Evolutionary conservation across 2,888 invertebrate species (phyloP).

Genomic region (Chorisops tibialis): DNA sequence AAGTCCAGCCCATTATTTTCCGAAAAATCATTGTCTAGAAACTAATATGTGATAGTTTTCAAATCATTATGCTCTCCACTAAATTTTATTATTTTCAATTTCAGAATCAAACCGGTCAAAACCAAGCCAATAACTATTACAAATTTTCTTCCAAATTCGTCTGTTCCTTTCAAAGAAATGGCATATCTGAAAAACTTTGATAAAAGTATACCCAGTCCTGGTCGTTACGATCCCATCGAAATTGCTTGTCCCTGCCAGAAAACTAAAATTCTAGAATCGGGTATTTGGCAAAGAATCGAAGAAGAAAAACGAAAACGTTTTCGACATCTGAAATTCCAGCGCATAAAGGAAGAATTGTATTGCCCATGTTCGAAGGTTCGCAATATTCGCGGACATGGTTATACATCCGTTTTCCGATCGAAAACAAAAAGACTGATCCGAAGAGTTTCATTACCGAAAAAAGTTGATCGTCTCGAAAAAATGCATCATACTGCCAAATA

Average conservation of each 20-base stretch:
- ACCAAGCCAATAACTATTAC: not conserved
- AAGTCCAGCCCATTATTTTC: slow-evolving; percentile 54
- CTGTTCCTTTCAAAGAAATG: slow-evolving; percentile 17
- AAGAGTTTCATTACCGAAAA: not conserved
- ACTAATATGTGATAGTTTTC: slow-evolving; percentile 12
- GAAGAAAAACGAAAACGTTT: slow-evolving; percentile 13
- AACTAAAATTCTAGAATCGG: slow-evolving; percentile 17
- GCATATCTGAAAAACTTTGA: not conserved
- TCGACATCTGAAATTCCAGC: slow-evolving; percentile 4
- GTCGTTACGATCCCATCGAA: slow-evolving; percentile 34
- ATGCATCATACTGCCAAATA: slow-evolving; percentile 22
- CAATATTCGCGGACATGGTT: slow-evolving; percentile 37
- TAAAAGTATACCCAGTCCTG: slow-evolving; percentile 36
- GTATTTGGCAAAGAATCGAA: slow-evolving; percentile 18
- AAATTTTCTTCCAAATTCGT: slow-evolving; percentile 25
- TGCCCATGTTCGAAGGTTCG: slow-evolving; percentile 20
- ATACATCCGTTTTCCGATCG: slow-evolving; percentile 38
- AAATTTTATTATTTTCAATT: not conserved
- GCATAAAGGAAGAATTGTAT: slow-evolving; percentile 8
- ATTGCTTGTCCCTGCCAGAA: slow-evolving; percentile 22
- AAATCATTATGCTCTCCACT: too few relatives aligned
- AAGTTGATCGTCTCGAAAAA: slow-evolving; percentile 4
- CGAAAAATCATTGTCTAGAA: slow-evolving; percentile 22
- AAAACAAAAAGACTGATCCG: slow-evolving; percentile 20
- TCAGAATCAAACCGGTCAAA: not conserved